phyloP scores from a whole-genome alignment of 2,113 vertebrate genomes.

The Prolemur simus region DNA sequence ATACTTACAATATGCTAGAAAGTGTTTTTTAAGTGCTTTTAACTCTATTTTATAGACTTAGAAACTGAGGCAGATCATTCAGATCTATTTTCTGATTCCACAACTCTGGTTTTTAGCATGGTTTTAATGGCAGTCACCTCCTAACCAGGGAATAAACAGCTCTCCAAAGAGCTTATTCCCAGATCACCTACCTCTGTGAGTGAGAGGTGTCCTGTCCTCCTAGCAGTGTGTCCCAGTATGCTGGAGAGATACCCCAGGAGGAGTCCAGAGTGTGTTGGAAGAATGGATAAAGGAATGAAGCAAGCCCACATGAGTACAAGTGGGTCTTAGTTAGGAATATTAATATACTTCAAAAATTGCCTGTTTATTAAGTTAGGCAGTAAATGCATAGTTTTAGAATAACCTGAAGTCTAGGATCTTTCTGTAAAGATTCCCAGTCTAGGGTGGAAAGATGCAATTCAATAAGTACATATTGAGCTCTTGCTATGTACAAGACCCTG shows the following conservation, averaged over 20 bases:
- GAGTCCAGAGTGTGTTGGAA: not conserved
- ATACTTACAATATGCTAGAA: not conserved
- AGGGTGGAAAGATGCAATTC: not conserved
- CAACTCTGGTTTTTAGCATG: not conserved
- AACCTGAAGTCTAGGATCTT: slow-evolving; percentile 28
- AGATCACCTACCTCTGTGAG: not conserved
- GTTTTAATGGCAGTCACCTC: slow-evolving; percentile 13
- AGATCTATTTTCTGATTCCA: slow-evolving; percentile 21
- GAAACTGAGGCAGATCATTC: slow-evolving; percentile 34
- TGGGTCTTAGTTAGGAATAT: not conserved
- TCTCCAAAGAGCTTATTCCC: slow-evolving; percentile 17
- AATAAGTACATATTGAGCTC: not conserved
- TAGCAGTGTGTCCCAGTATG: not conserved
- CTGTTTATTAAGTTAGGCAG: not conserved
- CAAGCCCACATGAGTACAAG: not conserved
- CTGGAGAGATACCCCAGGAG: not conserved
- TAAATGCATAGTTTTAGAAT: slow-evolving; percentile 27
- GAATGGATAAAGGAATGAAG: not conserved
- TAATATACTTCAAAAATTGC: slow-evolving; percentile 12
- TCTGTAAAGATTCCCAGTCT: slow-evolving; percentile 39
- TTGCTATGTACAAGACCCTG: not conserved
- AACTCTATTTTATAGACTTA: slow-evolving; percentile 38
- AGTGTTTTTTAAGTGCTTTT: slow-evolving; percentile 44
- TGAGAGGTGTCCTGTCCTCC: not conserved
- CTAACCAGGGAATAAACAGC: not conserved